Evolutionary conservation across 2,888 invertebrate species (phyloP), one percentile per base, ranked within the genome.

Genomic region (Julus scanicus): DNA sequence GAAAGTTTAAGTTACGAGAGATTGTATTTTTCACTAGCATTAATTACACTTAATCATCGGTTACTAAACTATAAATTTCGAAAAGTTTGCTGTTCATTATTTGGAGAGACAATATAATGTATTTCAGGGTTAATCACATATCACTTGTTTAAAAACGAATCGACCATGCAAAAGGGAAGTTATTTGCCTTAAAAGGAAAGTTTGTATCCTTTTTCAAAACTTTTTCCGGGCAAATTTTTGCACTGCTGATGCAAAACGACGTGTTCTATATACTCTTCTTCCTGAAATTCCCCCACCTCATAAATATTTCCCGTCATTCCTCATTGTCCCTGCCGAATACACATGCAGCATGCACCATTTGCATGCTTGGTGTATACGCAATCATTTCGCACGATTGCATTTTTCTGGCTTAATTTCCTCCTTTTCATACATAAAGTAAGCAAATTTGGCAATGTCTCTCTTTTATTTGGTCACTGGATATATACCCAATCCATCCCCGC

Each of bases 401-500:
- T 63, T 63, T 63, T 63, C 63, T n/a, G n/a, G 63, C 63, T 63
- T 63, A 17, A 63, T 63, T 63, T 63, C 63, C 63, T 17, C n/a
- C 63, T 17, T 63, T 63, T 63, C n/a, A 63, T 6, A 3, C 8
- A 17, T 63, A 63, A 63, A 63, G 63, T 63, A 63, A 63, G 63
- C 63, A 63, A 63, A 63, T 63, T 63, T 63, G 63, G 63, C 63
- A 17, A 63, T n/a, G 63, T 63, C 63, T 63, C 63, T 63, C 63
- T 63, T 63, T 63, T 63, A 63, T 63, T 63, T 17, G 63, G 63
- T 63, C 63, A 63, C 63, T 63, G 63, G 63, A 63, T 63, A 63
- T 29, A 29, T 29, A 29, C 29, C 63, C n/a, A n/a, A 63, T 63
- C 63, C 63, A 53, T 53, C 15, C 53, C 8, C 53, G 53, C 17